Percentiles rank a stretch among this genome's conserved stretches.
phyloP scores from a whole-genome alignment of 2,113 vertebrate species.

The Carettochelys insculpta region DNA sequence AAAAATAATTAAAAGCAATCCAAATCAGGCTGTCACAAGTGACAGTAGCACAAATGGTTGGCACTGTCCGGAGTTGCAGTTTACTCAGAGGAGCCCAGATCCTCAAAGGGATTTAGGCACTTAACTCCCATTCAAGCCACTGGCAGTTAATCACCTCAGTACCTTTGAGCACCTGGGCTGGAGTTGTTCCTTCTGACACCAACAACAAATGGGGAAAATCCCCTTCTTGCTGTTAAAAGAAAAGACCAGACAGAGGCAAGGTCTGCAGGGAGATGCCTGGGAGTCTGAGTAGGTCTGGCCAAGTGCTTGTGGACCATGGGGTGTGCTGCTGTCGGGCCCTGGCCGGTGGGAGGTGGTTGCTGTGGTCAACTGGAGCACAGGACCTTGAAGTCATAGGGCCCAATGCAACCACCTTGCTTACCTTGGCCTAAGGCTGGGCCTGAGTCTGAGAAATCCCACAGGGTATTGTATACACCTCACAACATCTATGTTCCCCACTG shows the following conservation, averaged over 20 bases:
- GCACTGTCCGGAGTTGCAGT: slow-evolving; percentile 37
- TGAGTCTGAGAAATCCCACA: accelerated
- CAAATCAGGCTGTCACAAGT: slow-evolving; percentile 17
- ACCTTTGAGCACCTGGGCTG: neutral
- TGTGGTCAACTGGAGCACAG: no score
- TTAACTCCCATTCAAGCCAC: neutral
- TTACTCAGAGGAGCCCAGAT: slow-evolving; percentile 15
- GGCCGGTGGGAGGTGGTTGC: no score
- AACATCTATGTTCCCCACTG: accelerated
- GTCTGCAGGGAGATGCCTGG: neutral
- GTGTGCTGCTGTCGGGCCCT: no score
- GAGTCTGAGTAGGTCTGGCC: no score
- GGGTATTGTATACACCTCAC: neutral
- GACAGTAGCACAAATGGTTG: slow-evolving; percentile 49
- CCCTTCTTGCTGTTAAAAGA: neutral
- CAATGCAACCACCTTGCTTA: no score
- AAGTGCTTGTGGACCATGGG: no score
- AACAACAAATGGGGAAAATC: neutral
- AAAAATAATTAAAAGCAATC: neutral
- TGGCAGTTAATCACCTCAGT: neutral
- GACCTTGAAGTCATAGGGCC: no score
- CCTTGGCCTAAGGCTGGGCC: no score
- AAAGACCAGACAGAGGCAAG: neutral
- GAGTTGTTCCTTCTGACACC: neutral
- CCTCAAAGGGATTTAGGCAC: neutral